Base-by-base conservation (phyloP, 1,140 invertebrate species). In the Hycleus phaleratus region DNA sequence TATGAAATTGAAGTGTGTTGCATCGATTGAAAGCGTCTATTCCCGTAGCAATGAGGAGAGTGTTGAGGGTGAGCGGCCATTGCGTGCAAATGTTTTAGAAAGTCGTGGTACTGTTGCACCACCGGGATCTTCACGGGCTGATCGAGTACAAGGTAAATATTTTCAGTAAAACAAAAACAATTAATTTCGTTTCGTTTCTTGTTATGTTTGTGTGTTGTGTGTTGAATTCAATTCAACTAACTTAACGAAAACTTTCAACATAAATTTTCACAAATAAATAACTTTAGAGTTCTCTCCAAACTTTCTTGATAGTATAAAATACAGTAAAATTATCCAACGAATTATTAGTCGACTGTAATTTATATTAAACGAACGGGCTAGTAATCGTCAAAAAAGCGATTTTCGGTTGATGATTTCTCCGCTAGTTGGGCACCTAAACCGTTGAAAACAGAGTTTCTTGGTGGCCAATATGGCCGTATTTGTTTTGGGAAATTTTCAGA, bases 1-100 rank as follows among this genome's bases (percentile, higher is more conserved):
- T 68, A 82, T 93, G 74, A 91, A 91, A 72, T 78, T 93, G 44
- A 91, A 93, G 79, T 93, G 91, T 76, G 80, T 90, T 66, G 90
- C 90, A 4, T 91, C 87, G 32, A 90, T 93, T 69, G 87, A 86
- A 2, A 86, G 86, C 2, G 80, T 91, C 1, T 91, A 92, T 73
- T 87, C 83, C 80, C 79, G 85, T 58, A 90, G 84, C 68, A 90
- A 90, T 64, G 90, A 92, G 70, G 87, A 90, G 67, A 90, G 86
- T 67, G 85, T 90, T 4, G 84, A 88, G 62, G 86, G 86, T 10
- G 81, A 81, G 62, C 75, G 79, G 47, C 81, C 82, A 26, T 78
- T 81, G 46, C 79, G 82, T 52, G 81, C 82, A 0, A 79, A 83
- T 9, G 82, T 79, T 6, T 70, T 85, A 58, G 85, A 87, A 60